Conservation (phyloP, 2,888 invertebrate species). For the Beris chalybata region DNA sequence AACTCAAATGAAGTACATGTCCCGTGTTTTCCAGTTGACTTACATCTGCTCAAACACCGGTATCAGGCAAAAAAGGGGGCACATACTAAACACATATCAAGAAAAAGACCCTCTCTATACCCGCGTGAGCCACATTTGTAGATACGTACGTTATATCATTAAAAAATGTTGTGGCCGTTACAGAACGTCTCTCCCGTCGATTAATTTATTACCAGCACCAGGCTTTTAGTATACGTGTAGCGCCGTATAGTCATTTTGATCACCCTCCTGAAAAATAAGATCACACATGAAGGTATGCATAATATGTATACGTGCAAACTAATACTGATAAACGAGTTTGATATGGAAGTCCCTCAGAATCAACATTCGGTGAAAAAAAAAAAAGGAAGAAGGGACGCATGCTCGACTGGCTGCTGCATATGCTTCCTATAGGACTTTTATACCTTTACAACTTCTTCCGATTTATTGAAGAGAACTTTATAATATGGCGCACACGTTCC, state of each 20-base stretch:
- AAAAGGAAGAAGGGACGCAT: constrained; percentile 33
- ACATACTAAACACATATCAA: constrained; percentile 25
- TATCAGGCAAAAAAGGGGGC: constrained; percentile 33
- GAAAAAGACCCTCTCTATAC: constrained; percentile 24
- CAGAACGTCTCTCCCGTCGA: constrained; percentile 24
- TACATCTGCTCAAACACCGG: constrained; percentile 35
- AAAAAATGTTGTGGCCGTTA: constrained; percentile 19
- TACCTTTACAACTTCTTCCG: constrained; percentile 3
- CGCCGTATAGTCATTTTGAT: constrained; percentile 10
- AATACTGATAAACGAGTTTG: too few relatives aligned
- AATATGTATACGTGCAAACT: too few relatives aligned
- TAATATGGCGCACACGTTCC: too few relatives aligned
- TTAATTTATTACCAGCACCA: constrained; percentile 35
- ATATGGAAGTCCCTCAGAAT: not conserved
- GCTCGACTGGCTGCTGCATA: constrained; percentile 24
- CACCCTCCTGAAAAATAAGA: constrained; percentile 24
- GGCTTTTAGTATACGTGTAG: not conserved
- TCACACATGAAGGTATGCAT: constrained; percentile 2
- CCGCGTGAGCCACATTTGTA: not conserved
- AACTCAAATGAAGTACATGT: constrained; percentile 24
- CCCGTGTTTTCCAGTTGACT: constrained; percentile 31
- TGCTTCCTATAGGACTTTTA: constrained; percentile 2
- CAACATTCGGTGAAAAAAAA: not conserved
- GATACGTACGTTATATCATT: constrained; percentile 7
- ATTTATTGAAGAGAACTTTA: not conserved